Conservation (phyloP, 2,888 invertebrate species). For the Lasioglossum malachurum region DNA sequence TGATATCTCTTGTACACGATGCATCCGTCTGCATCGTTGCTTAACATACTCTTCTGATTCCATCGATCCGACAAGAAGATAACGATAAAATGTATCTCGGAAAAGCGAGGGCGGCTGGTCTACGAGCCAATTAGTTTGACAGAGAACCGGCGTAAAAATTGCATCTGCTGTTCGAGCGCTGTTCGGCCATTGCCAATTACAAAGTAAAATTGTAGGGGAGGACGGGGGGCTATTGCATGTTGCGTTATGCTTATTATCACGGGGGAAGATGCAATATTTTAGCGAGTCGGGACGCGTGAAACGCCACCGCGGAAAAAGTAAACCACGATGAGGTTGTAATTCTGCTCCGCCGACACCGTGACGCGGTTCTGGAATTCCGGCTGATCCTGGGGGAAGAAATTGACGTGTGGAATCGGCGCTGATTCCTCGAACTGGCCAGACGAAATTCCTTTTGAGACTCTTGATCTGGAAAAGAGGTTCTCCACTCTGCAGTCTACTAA, state of each 20-base stretch:
- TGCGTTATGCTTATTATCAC: constrained; percentile 36
- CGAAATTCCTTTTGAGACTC: neutral
- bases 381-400: neutral
- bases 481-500: neutral
- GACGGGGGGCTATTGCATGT: neutral
- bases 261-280: constrained; percentile 35
- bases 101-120: neutral
- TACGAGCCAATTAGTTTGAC: constrained; percentile 35
- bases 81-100: constrained; percentile 9
- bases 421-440: neutral
- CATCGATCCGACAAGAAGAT: constrained; percentile 23
- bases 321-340: constrained; percentile 26
- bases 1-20: neutral
- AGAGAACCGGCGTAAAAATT: constrained; percentile 16
- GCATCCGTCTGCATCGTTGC: neutral
- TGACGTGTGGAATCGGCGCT: constrained; percentile 1
- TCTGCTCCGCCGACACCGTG: constrained; percentile 26
- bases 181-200: constrained; percentile 35
- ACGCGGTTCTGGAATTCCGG: constrained; percentile 19
- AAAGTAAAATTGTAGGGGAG: neutral
- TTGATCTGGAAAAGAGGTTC: neutral
- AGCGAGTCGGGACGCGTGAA: constrained; percentile 34
- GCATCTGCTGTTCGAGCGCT: neutral
- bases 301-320: constrained; percentile 24
- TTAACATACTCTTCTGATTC: constrained; percentile 19